Evolutionary conservation across 92 coral and sea anemone genomes (phyloP), one percentile per base, ranked within the genome.

Genomic region (Galaxea fascicularis): DNA sequence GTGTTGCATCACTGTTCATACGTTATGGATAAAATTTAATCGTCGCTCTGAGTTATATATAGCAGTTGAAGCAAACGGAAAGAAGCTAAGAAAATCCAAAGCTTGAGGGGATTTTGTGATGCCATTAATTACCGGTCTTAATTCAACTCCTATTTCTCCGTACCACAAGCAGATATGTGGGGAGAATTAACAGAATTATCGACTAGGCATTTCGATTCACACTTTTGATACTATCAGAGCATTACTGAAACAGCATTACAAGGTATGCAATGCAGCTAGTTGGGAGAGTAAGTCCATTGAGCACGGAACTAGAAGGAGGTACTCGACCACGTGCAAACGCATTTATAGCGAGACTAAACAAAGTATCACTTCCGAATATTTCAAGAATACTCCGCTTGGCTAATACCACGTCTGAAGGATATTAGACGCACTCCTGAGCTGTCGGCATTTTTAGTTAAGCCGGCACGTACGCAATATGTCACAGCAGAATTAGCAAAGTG

Each of bases 291-390:
- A 6, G 20, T 8, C 4, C 64, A 4, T 17, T n/a, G 64, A 60
- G 66, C 21, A 26, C 29, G 30, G 4, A 22, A 21, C 66, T 22
- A 1, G 29, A 6, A 8, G 29, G 14, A 10, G 24, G 25, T 24
- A 8, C 9, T 60, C 9, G 17, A 82, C 66, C 77, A 35, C 68
- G 60, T 45, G 57, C 67, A 52, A 25, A 41, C 22, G n/a, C 53
- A 11, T 64, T 28, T 31, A 24, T 26, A 69, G 66, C 46, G 54
- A 51, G 58, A 53, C 68, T 68, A 58, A 69, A 82, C 57, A 70
- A 81, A 81, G 86, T 81, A 82, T 82, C 78, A 82, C 78, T 51
- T 82, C 86, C 86, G 22, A 71, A 30, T 35, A 82, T 82, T 24
- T 59, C 56, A 71, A 71, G 69, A 53, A 82, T 82, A 45, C 73